These are phyloP conservation scores for Dynastes hyllus DNA, from an alignment of 2,888 invertebrate genomes.

Conservation along the genomic window DNA sequence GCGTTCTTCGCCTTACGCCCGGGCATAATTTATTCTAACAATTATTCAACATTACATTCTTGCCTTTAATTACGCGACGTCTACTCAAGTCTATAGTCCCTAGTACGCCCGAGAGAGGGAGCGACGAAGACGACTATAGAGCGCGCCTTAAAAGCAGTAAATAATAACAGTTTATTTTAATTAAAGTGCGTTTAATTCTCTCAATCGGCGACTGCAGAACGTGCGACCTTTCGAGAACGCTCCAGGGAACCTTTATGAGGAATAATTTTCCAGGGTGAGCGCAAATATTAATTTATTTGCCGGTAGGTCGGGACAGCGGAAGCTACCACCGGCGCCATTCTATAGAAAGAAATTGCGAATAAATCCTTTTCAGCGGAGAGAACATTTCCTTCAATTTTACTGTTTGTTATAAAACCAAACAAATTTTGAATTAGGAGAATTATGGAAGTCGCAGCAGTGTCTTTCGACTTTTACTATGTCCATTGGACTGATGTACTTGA, in stretches of 20 bases:
- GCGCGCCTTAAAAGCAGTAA: conserved; percentile 47
- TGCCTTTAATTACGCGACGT: conserved; percentile 44
- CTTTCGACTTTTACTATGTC: no score
- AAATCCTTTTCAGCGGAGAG: not conserved
- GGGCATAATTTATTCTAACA: conserved; percentile 48
- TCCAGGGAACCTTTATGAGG: conserved; percentile 35
- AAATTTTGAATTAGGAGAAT: no score
- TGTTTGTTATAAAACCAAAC: no score
- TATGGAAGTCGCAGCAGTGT: no score
- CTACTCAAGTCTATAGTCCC: not conserved
- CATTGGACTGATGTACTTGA: no score
- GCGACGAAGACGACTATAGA: not conserved
- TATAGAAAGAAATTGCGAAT: not conserved
- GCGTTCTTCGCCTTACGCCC: conserved; percentile 16
- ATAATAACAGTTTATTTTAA: conserved; percentile 52
- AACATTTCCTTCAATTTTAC: no score
- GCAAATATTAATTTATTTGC: conserved; percentile 34
- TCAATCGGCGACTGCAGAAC: conserved; percentile 47
- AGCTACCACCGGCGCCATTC: no score
- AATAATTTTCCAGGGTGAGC: conserved; percentile 25
- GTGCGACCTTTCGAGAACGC: conserved; percentile 35
- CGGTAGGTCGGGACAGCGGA: not conserved
- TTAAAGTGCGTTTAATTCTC: conserved; percentile 51
- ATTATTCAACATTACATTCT: conserved; percentile 51
- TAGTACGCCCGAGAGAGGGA: not conserved